Percentiles rank a stretch among this genome's conserved stretches.
Conservation (phyloP, 2,113 vertebrate genomes). For the Vidua chalybeata region DNA sequence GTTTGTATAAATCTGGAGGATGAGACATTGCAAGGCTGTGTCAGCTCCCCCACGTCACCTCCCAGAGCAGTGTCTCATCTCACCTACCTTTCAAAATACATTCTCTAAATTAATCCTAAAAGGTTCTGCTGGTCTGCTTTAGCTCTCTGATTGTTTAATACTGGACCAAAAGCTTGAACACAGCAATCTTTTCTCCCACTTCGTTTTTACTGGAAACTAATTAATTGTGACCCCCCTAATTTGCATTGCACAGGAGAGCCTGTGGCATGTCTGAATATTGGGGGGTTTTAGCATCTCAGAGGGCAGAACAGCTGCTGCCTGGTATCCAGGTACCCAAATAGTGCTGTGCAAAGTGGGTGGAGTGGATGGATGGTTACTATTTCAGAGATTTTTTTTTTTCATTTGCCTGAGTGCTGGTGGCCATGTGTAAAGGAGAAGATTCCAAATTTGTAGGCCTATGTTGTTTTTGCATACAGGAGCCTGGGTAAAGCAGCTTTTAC, state of each 20-base stretch:
- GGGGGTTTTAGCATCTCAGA: neutral
- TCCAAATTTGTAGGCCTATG: neutral
- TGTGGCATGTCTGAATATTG: neutral
- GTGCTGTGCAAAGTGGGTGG: neutral
- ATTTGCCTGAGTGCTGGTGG: neutral
- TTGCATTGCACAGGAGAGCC: accelerated
- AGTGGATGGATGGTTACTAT: neutral
- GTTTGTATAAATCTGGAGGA: neutral
- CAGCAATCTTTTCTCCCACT: neutral
- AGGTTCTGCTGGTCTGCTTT: neutral
- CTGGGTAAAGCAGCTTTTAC: neutral
- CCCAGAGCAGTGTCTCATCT: neutral
- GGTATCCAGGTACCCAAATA: neutral
- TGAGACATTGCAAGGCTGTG: neutral
- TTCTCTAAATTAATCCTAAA: neutral
- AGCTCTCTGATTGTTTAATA: neutral
- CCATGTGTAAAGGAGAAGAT: accelerated
- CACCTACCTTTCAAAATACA: neutral
- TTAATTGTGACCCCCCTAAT: neutral
- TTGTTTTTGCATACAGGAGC: neutral
- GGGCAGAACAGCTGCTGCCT: neutral
- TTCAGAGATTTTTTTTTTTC: neutral
- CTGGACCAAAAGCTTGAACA: neutral
- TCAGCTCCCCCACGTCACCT: neutral
- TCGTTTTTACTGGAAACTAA: neutral